phyloP scores from a whole-genome alignment of 2,888 invertebrate species.

The Ochropleura plecta region DNA sequence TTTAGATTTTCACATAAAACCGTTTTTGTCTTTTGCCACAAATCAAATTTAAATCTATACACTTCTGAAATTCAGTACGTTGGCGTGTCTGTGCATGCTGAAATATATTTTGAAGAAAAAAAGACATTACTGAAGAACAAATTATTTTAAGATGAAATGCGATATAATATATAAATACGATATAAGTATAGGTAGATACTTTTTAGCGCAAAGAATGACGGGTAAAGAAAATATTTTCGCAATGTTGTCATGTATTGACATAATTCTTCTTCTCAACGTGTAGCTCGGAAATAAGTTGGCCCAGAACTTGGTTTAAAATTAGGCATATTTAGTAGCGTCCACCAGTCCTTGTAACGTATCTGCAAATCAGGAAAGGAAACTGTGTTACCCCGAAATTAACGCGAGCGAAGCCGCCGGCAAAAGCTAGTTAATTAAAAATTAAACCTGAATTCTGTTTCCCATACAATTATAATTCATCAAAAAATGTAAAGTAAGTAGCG shows the following conservation, averaged over 20 bases:
- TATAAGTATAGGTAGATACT: background rate
- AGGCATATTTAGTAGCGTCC: background rate
- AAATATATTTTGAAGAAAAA: background rate
- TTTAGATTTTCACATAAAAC: constrained; percentile 42
- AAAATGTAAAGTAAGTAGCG: no score
- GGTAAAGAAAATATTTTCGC: no score
- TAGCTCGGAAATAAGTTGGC: no score
- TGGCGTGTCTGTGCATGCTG: constrained; percentile 16
- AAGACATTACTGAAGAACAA: background rate
- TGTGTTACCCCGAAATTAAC: no score
- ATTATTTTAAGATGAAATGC: background rate
- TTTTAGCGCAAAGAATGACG: no score
- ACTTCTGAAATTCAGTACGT: constrained; percentile 22
- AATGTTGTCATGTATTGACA: no score
- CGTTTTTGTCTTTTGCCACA: constrained; percentile 36
- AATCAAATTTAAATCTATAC: constrained; percentile 58
- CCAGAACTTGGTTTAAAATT: background rate
- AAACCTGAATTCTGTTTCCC: no score
- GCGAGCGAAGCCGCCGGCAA: no score
- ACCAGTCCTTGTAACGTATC: background rate
- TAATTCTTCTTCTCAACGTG: no score
- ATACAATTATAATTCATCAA: no score
- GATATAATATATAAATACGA: background rate
- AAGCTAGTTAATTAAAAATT: no score
- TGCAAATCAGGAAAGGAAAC: no score